phyloP scores from a whole-genome alignment of 2,888 invertebrate species.

The Anarsia innoxiella region DNA sequence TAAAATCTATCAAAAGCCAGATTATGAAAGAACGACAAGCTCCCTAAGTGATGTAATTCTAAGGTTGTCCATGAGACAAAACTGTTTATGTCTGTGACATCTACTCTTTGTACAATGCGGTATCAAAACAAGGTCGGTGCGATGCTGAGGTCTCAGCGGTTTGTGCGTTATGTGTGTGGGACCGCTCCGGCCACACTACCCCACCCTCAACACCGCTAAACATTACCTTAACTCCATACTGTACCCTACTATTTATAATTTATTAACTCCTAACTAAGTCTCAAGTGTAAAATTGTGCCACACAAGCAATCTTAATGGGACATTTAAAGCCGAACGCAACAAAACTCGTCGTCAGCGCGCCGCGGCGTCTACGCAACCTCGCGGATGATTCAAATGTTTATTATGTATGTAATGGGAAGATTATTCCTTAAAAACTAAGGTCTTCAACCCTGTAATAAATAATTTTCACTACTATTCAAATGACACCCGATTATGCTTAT shows the following conservation, averaged over 20 bases:
- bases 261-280: constrained; percentile 66
- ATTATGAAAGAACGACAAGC: constrained; percentile 41
- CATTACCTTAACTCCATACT: constrained; percentile 38
- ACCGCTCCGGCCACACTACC: not conserved
- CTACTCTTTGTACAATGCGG: constrained; percentile 57
- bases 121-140: constrained; percentile 34
- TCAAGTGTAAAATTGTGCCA: constrained; percentile 69
- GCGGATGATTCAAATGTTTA: constrained; percentile 26
- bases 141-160: constrained; percentile 20
- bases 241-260: constrained; percentile 63
- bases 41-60: constrained; percentile 49
- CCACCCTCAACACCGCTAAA: constrained; percentile 34
- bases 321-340: constrained; percentile 48
- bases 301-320: constrained; percentile 55
- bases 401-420: constrained; percentile 39
- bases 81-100: constrained; percentile 45
- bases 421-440: constrained; percentile 53
- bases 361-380: constrained; percentile 7
- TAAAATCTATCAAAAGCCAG: constrained; percentile 42
- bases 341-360: constrained; percentile 26
- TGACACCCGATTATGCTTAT: constrained; percentile 45
- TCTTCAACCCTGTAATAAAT: constrained; percentile 50
- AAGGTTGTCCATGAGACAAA: constrained; percentile 44
- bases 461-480: constrained; percentile 48
- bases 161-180: constrained; percentile 25